Conservation (phyloP, 2,113 vertebrate species). For the Neopipo cinnamomea region DNA sequence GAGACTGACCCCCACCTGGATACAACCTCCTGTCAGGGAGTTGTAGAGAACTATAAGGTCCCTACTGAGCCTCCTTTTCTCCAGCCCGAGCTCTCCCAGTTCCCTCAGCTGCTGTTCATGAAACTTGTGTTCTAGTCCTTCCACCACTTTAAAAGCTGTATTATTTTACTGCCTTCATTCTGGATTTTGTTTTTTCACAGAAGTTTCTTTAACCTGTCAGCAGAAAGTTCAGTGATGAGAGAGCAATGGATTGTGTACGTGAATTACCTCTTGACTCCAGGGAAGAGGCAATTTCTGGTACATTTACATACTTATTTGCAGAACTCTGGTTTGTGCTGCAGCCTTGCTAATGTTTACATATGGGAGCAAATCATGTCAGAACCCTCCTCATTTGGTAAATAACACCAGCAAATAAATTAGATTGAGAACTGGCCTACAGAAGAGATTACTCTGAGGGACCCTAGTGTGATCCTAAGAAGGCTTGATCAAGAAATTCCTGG, state of each 20-base stretch:
- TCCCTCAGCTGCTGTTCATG: not conserved
- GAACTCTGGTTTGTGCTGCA: not conserved
- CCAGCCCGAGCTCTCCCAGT: not conserved
- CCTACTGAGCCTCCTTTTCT: not conserved
- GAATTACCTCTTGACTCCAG: not conserved
- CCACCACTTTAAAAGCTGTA: not conserved
- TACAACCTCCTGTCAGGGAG: not conserved
- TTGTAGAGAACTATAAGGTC: not conserved
- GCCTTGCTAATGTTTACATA: not conserved
- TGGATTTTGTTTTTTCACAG: not conserved
- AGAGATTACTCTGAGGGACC: not conserved
- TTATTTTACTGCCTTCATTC: not conserved
- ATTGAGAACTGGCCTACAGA: not conserved
- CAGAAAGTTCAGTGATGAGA: not conserved
- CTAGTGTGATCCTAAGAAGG: not conserved
- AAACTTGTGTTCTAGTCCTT: not conserved
- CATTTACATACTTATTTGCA: not conserved
- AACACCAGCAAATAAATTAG: not conserved
- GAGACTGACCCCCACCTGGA: rapidly evolving
- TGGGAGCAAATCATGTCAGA: not conserved
- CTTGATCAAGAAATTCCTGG: not conserved
- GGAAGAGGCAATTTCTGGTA: not conserved
- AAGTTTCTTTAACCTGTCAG: not conserved
- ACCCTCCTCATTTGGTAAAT: not conserved
- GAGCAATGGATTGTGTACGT: not conserved